Base-by-base conservation (phyloP, 2,113 vertebrate species). In the Dissostichus mawsoni region DNA sequence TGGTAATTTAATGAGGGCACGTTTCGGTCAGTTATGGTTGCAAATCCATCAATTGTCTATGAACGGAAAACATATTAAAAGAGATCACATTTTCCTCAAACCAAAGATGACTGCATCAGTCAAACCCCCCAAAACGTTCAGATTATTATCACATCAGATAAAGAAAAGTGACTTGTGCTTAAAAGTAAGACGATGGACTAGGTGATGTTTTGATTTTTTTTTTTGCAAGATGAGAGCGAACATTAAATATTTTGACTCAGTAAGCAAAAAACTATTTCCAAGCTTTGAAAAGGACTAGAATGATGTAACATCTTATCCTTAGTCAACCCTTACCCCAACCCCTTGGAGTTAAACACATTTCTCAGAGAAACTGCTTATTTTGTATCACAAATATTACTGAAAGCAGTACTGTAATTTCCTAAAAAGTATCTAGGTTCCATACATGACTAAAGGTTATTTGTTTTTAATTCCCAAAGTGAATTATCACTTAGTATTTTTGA, bases 401-500 rank as follows among this genome's bases (percentile, higher is more conserved):
- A 41, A 41, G 8, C 8, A 41, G 36, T 41, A 41, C 5, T 41
- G 1, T 41, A 52, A 29, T 29, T 29, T 29, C 29, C 29, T 29
- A 29, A 29, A 29, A 44, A 12, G 20, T 47, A 56, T 18, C 45
- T 4, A 14, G 44, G 14, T 70, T 47, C 55, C 20, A 13, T 41
- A 44, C 8, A 20, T 18, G 23, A 7, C 44, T 51, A 14, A 59
- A 59, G 53, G 44, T 10, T 25, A 4, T 23, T 3, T 33, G 1
- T 64, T 74, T 78, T 84, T 50, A 45, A 14, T 58, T 48, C 56
- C 62, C 71, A 73, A 78, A 68, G 33, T 23, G 57, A 12, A 11
- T 58, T 23, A 61, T 66, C 2, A 44, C 11, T 41, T 17, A 23
- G 47, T 5, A 23, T 52, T 65, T 65, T 7, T 33, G 14, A 44